Percentiles rank a stretch among this genome's conserved stretches.
These are phyloP conservation scores for Cistogaster globosa DNA, from an alignment of 2,888 invertebrate genomes.

Conservation along the genomic window DNA sequence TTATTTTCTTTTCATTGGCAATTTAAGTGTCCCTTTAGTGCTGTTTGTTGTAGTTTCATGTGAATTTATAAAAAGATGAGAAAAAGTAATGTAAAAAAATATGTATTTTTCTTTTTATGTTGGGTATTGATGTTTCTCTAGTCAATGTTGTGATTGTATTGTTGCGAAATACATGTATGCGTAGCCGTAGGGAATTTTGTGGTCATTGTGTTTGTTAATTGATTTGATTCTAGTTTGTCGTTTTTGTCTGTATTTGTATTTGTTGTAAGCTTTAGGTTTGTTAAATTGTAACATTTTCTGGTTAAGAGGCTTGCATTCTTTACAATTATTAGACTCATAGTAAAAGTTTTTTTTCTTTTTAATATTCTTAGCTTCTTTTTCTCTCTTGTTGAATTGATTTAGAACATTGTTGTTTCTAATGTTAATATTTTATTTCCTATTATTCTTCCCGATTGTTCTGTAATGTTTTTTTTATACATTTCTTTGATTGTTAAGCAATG, in stretches of 20 bases:
- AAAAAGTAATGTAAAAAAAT: background rate
- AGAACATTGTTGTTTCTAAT: conserved; percentile 30
- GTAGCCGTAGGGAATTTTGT: conserved; percentile 61
- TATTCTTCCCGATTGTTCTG: conserved; percentile 42
- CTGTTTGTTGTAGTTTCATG: conserved; percentile 26
- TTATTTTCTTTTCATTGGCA: conserved; percentile 8
- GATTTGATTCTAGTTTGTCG: conserved; percentile 65
- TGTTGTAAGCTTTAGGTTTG: background rate
- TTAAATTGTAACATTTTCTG: conserved; percentile 2
- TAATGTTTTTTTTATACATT: conserved; percentile 5
- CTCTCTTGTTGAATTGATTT: background rate
- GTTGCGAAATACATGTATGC: conserved; percentile 16
- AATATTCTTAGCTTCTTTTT: background rate
- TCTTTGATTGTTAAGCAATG: background rate
- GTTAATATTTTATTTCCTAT: conserved; percentile 65
- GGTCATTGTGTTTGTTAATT: conserved; percentile 70
- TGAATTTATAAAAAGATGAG: background rate
- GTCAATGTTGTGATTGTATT: conserved; percentile 64
- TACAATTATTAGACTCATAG: background rate
- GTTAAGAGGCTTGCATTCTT: conserved; percentile 20
- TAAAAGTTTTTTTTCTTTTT: background rate
- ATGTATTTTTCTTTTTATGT: conserved; percentile 33
- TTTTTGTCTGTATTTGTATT: background rate
- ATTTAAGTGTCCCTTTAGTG: conserved; percentile 42
- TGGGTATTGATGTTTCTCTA: conserved; percentile 52